Evolutionary conservation across 1,140 invertebrate genomes (phyloP).

Genomic region (Popillia japonica): DNA sequence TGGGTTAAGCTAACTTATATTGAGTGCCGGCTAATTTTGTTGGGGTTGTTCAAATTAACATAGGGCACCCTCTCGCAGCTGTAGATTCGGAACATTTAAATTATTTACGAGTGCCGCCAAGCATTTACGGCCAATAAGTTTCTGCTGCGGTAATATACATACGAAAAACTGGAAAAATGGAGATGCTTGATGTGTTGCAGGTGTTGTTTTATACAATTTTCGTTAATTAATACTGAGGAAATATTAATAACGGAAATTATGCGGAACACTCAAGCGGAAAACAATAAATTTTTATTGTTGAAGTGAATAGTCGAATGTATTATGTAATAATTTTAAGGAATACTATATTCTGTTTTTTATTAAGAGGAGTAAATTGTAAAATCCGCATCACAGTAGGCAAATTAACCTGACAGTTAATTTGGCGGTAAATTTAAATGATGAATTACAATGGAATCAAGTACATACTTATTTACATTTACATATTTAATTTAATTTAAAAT

Average conservation of each 20-base stretch:
- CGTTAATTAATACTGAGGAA: not conserved
- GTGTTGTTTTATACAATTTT: not conserved
- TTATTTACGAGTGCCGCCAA: slow-evolving; percentile 3
- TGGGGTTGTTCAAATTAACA: slow-evolving; percentile 12
- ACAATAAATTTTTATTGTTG: not conserved
- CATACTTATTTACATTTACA: too few relatives aligned
- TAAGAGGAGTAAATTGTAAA: too few relatives aligned
- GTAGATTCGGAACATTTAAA: slow-evolving; percentile 31
- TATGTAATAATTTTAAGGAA: not conserved
- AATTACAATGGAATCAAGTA: too few relatives aligned
- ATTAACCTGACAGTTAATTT: too few relatives aligned
- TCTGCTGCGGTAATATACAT: not conserved
- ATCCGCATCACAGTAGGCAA: too few relatives aligned
- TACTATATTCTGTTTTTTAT: too few relatives aligned
- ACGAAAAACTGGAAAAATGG: slow-evolving; percentile 10
- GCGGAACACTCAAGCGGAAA: not conserved
- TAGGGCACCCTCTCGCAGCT: slow-evolving; percentile 22
- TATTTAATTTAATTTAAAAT: too few relatives aligned
- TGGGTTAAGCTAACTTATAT: too few relatives aligned
- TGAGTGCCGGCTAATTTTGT: slow-evolving; percentile 2
- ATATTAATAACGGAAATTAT: not conserved
- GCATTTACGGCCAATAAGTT: slow-evolving; percentile 26
- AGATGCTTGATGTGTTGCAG: slow-evolving; percentile 32
- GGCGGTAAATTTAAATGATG: too few relatives aligned
- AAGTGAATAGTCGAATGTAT: not conserved